Base-by-base conservation (phyloP, 2,797 vertebrate species). In the Sebastes kiyomatsui region DNA sequence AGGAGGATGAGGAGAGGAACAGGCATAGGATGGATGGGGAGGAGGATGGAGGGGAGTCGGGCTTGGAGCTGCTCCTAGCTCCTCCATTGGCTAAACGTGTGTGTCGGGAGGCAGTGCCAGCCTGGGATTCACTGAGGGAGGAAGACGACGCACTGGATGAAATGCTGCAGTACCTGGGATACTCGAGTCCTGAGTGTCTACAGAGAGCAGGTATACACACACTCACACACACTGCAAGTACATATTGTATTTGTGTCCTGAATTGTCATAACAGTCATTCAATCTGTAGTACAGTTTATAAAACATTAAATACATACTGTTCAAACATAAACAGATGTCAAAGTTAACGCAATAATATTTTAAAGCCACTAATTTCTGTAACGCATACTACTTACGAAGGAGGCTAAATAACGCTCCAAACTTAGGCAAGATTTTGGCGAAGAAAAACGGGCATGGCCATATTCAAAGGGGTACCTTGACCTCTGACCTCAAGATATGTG, bases 131-230 rank as follows among this genome's bases (percentile, higher is more conserved):
- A 4, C 95, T 99, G 86, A 96, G 94, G 79, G 97, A 98, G 64
- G 98, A 97, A 52, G 97, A 98, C 60, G 98, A 99, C 87, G 94
- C 96, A 4, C 96, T 99, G 93, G 98, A 99, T 83, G 97, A 99
- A 79, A 97, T 99, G 89, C 94, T 99, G 85, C 98, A 98, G 79
- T 99, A 99, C 93, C 96, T 99, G 91, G 98, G 98, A 83, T 95
- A 97, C 91, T 98, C 98, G 1, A 99, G 98, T 87, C 98, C 98
- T 2, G 98, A 99, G 91, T 99, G 98, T 94, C 96, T 99, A 27
- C 98, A 99, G 93, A 97, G 97, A 88, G 96, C 98, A 88, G 98
- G 97, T 93, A 88, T 20, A 46, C 22, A 67, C 49, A 72, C 69
- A 76, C 54, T 38, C 32, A 52, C 16, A 55, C 52, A 62, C 27